phyloP scores from a whole-genome alignment of 2,113 vertebrate genomes.

The Jacana jacana region DNA sequence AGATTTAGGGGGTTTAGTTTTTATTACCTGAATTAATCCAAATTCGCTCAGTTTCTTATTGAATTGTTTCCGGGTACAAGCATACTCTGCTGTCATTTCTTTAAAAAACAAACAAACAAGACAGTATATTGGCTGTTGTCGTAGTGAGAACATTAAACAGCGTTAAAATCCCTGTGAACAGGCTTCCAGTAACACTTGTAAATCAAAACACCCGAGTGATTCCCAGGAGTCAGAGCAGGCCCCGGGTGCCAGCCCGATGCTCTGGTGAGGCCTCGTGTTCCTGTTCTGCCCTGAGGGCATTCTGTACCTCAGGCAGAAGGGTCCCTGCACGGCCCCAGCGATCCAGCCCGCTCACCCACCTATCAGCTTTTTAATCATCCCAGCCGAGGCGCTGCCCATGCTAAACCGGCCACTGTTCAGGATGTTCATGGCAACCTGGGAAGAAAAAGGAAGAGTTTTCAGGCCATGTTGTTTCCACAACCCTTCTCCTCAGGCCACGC shows the following conservation, averaged over 20 bases:
- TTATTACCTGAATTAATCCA: conserved; percentile 91
- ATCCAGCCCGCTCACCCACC: conserved; percentile 71
- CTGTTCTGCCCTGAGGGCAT: background rate
- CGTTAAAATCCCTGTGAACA: background rate
- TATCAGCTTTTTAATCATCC: conserved; percentile 92
- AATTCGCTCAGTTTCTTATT: conserved; percentile 90
- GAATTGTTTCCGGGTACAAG: conserved; percentile 93
- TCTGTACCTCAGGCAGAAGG: background rate
- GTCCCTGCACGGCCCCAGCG: background rate
- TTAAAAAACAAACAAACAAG: background rate
- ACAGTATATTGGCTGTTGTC: rapidly evolving
- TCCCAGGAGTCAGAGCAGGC: background rate
- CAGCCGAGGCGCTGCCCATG: conserved; percentile 89
- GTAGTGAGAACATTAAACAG: background rate
- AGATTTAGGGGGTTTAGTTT: background rate
- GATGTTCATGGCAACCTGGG: conserved; percentile 94
- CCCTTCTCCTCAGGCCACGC: rapidly evolving
- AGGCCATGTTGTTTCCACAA: background rate
- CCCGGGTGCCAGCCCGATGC: no score
- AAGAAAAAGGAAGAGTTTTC: background rate
- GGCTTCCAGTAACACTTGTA: background rate
- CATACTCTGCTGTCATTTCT: conserved; percentile 89
- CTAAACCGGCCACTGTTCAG: conserved; percentile 93
- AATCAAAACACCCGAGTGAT: background rate
- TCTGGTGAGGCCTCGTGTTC: background rate